Evolutionary conservation across 2,888 invertebrate species (phyloP).

Genomic region (Drosophila quinaria): DNA sequence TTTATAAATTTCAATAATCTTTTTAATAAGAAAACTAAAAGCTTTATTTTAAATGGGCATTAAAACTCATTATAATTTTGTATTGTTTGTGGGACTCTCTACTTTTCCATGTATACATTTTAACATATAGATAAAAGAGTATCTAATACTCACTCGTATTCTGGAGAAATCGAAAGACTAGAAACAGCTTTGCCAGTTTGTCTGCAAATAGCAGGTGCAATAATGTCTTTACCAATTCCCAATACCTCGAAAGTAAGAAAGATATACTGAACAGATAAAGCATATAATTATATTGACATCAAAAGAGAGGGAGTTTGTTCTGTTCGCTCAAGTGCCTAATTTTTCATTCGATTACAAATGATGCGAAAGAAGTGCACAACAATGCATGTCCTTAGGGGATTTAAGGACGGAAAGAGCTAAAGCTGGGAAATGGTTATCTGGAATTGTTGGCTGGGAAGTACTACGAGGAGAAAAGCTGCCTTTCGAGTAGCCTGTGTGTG

Average conservation of each 20-base stretch:
- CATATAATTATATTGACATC: conserved; percentile 38
- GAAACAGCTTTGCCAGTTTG: background rate
- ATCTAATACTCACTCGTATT: no score
- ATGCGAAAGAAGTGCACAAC: conserved; percentile 39
- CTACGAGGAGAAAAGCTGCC: background rate
- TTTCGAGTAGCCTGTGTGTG: conserved; percentile 20
- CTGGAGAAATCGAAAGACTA: background rate
- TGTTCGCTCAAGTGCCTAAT: conserved; percentile 33
- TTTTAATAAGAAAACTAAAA: no score
- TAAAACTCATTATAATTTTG: no score
- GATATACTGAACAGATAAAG: conserved; percentile 18
- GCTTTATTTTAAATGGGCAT: no score
- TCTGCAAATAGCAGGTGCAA: background rate
- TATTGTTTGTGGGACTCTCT: no score
- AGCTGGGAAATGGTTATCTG: conserved; percentile 28
- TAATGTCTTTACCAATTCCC: conserved; percentile 1
- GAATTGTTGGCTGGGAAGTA: background rate
- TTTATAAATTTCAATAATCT: no score
- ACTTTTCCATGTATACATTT: no score
- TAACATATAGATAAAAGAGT: no score
- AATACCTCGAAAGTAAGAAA: background rate
- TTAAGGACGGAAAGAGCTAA: background rate
- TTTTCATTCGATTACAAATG: conserved; percentile 44
- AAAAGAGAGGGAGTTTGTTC: conserved; percentile 21
- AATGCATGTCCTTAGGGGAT: conserved; percentile 41